These are phyloP conservation scores for Meles meles DNA, from an alignment of 2,113 vertebrate species.

Conservation along the genomic window DNA sequence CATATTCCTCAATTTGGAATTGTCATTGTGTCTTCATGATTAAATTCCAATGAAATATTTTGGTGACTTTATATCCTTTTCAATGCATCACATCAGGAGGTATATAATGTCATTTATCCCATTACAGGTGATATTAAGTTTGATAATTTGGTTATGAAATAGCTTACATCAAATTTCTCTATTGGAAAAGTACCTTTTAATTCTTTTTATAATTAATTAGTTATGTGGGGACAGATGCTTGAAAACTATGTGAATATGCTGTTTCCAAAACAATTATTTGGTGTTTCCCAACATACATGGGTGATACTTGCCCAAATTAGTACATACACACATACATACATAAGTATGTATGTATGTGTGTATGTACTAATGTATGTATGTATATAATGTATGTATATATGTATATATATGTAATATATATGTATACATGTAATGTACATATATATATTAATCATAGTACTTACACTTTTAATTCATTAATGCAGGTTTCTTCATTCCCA, in stretches of 20 bases:
- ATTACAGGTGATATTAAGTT: not conserved
- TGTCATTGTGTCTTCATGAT: not conserved
- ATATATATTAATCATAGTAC: not conserved
- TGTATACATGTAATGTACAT: too few species aligned
- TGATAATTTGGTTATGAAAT: not conserved
- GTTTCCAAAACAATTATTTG: not conserved
- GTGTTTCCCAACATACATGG: not conserved
- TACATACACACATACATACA: not conserved
- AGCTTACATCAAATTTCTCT: not conserved
- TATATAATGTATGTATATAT: too few species aligned
- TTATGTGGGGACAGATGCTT: not conserved
- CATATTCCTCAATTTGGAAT: not conserved
- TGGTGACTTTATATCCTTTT: not conserved
- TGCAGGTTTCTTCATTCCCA: not conserved
- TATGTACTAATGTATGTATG: too few species aligned
- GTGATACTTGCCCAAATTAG: not conserved
- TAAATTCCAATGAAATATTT: not conserved
- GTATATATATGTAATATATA: too few species aligned
- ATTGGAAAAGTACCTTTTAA: not conserved
- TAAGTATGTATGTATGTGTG: not conserved
- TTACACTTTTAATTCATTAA: not conserved
- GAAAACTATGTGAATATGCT: not conserved
- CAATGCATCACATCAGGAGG: not conserved
- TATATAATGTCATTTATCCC: not conserved
- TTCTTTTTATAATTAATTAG: not conserved